These are phyloP conservation scores for Cinara cedri DNA, from an alignment of 2,888 invertebrate genomes.

Conservation along the genomic window DNA sequence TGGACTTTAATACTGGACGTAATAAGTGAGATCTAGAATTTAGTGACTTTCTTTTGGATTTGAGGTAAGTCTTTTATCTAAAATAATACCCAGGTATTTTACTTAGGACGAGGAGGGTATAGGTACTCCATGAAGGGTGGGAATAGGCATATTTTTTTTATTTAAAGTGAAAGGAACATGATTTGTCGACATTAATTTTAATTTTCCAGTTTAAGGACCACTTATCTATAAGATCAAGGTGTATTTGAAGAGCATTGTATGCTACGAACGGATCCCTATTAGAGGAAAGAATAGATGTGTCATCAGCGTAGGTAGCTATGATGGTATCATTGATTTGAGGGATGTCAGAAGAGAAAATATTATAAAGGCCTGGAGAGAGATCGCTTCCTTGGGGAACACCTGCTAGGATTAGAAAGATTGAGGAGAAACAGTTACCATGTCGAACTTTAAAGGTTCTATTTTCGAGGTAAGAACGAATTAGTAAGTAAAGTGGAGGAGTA, in stretches of 20 bases:
- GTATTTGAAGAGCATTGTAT: not conserved
- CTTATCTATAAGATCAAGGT: not conserved
- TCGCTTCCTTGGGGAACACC: not conserved
- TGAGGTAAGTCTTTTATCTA: too few relatives aligned
- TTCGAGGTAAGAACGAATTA: too few relatives aligned
- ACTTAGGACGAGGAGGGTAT: too few relatives aligned
- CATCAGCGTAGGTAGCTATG: not conserved
- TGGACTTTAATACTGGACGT: not conserved
- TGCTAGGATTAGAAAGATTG: not conserved
- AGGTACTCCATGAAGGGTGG: not conserved
- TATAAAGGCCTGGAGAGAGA: not conserved
- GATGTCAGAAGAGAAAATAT: not conserved
- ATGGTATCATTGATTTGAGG: not conserved
- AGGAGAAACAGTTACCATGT: too few relatives aligned
- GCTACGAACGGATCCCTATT: not conserved
- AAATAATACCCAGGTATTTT: too few relatives aligned
- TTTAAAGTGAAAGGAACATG: not conserved
- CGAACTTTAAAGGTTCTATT: too few relatives aligned
- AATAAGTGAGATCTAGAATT: too few relatives aligned
- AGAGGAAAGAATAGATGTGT: not conserved
- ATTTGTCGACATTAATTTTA: not conserved
- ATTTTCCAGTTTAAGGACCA: not conserved
- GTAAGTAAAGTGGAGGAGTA: too few relatives aligned
- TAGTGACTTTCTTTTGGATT: too few relatives aligned
- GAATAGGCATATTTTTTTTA: not conserved